Conservation (phyloP, 2,113 vertebrate genomes). For the Ictalurus punctatus region DNA sequence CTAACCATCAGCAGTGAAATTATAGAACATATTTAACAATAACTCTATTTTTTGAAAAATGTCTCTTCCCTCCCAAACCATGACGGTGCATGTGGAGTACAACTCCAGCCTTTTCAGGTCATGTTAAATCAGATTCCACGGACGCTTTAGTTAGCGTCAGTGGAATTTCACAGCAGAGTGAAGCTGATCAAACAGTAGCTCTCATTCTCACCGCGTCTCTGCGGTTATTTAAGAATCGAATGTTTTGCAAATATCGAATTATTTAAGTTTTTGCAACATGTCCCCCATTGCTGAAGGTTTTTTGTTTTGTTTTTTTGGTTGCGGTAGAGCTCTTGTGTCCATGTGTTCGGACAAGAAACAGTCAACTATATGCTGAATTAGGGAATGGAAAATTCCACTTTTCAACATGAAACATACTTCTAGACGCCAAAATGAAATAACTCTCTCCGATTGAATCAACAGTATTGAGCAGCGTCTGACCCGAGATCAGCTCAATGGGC, state of each 20-base stretch:
- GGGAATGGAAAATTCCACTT: not conserved
- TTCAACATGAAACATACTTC: not conserved
- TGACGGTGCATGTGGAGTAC: no score
- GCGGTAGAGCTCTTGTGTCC: not conserved
- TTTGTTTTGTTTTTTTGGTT: not conserved
- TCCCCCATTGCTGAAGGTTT: not conserved
- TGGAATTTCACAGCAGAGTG: not conserved
- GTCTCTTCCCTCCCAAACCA: not conserved
- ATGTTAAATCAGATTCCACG: not conserved
- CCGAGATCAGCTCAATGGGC: not conserved
- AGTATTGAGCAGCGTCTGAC: conserved; percentile 21
- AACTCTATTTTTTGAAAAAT: not conserved
- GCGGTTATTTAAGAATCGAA: not conserved
- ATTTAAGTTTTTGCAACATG: not conserved
- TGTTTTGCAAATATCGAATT: not conserved
- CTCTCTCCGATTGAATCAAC: not conserved
- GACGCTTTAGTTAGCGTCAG: not conserved
- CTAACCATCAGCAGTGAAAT: not conserved
- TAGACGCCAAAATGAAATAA: not conserved
- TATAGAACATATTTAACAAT: not conserved
- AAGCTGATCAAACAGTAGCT: not conserved
- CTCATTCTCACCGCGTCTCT: not conserved
- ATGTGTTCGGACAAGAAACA: not conserved
- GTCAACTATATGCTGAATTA: not conserved
- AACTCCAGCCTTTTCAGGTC: not conserved